Evolutionary conservation across 1,140 invertebrate genomes (phyloP).

Genomic region (Drosophila watanabei): DNA sequence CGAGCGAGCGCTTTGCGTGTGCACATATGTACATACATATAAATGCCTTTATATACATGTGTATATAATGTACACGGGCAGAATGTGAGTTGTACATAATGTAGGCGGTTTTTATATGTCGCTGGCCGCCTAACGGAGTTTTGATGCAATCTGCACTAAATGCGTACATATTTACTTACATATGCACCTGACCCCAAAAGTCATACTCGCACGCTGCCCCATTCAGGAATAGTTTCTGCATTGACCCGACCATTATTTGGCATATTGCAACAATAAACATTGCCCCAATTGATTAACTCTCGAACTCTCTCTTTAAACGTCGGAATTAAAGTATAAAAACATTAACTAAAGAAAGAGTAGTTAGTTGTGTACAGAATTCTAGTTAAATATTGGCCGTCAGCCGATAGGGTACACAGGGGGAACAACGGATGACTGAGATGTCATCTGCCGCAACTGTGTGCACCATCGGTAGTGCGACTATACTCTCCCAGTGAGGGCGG

Average conservation of each 20-base stretch:
- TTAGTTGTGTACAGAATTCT: too few relatives aligned
- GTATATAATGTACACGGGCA: slow-evolving; percentile 11
- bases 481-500: slow-evolving; percentile 1
- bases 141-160: slow-evolving; percentile 38
- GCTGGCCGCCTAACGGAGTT: slow-evolving; percentile 35
- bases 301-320: neutral
- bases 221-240: slow-evolving; percentile 21
- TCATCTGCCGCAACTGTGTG: neutral
- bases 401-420: neutral
- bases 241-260: slow-evolving; percentile 12
- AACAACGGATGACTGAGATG: too few relatives aligned
- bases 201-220: slow-evolving; percentile 13
- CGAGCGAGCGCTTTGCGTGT: slow-evolving; percentile 76
- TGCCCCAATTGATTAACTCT: slow-evolving; percentile 23
- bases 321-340: too few relatives aligned
- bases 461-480: neutral
- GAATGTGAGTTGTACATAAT: slow-evolving; percentile 26
- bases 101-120: slow-evolving; percentile 41
- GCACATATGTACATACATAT: slow-evolving; percentile 26
- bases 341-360: too few relatives aligned
- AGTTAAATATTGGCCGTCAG: neutral
- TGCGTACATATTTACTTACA: slow-evolving; percentile 16
- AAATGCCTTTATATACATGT: slow-evolving; percentile 12
- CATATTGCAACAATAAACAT: slow-evolving; percentile 11
- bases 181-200: slow-evolving; percentile 29